Conservation (phyloP, 2,113 vertebrate genomes). For the Eublepharis macularius region DNA sequence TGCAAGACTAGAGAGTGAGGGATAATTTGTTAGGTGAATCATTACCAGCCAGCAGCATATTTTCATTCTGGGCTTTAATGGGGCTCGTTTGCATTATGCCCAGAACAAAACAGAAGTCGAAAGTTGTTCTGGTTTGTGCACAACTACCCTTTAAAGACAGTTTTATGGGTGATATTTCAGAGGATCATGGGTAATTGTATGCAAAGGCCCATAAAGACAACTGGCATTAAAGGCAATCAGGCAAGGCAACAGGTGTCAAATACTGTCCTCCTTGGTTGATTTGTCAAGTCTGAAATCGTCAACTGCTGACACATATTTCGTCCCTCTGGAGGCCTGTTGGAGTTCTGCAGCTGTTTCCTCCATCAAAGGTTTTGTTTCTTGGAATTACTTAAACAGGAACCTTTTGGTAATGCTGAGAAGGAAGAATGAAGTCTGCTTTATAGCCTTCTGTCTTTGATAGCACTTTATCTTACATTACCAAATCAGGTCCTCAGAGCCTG, state of each 20-base stretch:
- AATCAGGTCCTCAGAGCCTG: background rate
- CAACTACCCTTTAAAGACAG: background rate
- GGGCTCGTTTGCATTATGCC: background rate
- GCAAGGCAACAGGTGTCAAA: background rate
- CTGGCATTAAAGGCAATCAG: background rate
- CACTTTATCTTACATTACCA: background rate
- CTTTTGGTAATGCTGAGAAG: background rate
- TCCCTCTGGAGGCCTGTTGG: background rate
- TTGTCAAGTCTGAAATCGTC: constrained; percentile 6
- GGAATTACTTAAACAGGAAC: constrained; percentile 22
- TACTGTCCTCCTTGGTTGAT: background rate
- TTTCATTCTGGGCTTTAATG: constrained; percentile 16
- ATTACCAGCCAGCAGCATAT: background rate
- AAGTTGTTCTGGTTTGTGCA: background rate
- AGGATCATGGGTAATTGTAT: background rate
- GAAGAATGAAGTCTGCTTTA: background rate
- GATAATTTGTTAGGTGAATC: constrained; percentile 24
- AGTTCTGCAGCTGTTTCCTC: background rate
- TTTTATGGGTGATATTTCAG: background rate
- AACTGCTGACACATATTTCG: background rate
- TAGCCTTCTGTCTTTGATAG: background rate
- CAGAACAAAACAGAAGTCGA: background rate
- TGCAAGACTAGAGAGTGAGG: background rate
- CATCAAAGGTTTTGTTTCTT: background rate
- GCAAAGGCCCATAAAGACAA: constrained; percentile 5